phyloP scores from a whole-genome alignment of 2,888 invertebrate species.

The Ophonus ardosiacus region DNA sequence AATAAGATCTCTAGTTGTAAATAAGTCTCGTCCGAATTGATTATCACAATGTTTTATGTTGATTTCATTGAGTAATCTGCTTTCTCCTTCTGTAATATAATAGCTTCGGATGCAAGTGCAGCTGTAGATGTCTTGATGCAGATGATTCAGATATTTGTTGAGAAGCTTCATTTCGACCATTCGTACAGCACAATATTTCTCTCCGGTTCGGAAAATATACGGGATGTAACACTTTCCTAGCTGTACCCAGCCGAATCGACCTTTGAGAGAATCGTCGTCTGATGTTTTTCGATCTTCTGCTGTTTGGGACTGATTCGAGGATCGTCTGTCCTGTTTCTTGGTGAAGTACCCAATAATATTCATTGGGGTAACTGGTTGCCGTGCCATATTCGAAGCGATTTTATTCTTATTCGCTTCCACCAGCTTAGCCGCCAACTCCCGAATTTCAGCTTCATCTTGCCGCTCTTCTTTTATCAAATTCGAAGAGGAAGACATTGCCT shows the following conservation, averaged over 20 bases:
- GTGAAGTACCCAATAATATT: conserved; percentile 82
- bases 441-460: conserved; percentile 92
- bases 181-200: conserved; percentile 94
- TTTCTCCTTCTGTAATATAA: conserved; percentile 94
- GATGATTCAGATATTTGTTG: conserved; percentile 91
- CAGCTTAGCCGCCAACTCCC: conserved; percentile 91
- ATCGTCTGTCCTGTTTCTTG: conserved; percentile 68
- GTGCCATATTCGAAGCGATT: conserved; percentile 73
- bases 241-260: conserved; percentile 94
- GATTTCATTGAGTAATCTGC: conserved; percentile 93
- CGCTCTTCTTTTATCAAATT: conserved; percentile 82
- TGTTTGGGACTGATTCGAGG: conserved; percentile 72
- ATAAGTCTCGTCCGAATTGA: conserved; percentile 92
- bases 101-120: conserved; percentile 95
- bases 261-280: conserved; percentile 88
- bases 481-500: conserved; percentile 59
- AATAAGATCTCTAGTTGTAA: conserved; percentile 92
- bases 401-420: conserved; percentile 88
- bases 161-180: conserved; percentile 95
- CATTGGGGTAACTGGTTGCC: conserved; percentile 74
- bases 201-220: conserved; percentile 89
- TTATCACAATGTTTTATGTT: conserved; percentile 94
- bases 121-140: conserved; percentile 93
- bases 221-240: conserved; percentile 92
- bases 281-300: conserved; percentile 74